A percentile compares a stretch with the other conserved stretches of the same genome.
Conservation (phyloP, 35 echinoderm and acorn worm genomes). For the Ophioderma brevispina region DNA sequence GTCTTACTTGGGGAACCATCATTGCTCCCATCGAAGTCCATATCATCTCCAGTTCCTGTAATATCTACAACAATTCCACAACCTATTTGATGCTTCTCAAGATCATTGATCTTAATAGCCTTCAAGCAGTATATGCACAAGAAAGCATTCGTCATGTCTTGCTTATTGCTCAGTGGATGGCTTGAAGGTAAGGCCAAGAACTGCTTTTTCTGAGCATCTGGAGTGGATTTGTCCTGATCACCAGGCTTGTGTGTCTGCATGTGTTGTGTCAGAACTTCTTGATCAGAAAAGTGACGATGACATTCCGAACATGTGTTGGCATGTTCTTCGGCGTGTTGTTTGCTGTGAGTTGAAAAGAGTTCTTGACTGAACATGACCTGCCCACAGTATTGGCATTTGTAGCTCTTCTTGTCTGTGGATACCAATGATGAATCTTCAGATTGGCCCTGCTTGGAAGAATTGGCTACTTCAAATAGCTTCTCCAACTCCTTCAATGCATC, state of each 20-base stretch:
- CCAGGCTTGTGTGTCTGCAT: no score
- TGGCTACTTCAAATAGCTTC: not conserved
- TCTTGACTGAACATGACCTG: not conserved
- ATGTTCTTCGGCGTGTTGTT: not conserved
- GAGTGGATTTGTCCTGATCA: no score
- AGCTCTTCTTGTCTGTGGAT: not conserved
- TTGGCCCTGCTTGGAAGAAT: no score
- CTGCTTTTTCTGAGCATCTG: not conserved
- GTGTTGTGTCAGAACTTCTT: not conserved
- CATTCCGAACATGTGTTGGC: not conserved
- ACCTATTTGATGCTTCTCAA: not conserved
- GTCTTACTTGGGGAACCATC: not conserved
- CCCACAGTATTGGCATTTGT: not conserved
- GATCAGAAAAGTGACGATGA: not conserved
- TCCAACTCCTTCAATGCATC: not conserved
- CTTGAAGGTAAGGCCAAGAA: not conserved
- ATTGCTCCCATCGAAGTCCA: not conserved
- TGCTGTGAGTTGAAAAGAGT: not conserved
- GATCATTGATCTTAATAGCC: not conserved
- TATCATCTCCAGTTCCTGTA: no score
- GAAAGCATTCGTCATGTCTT: no score
- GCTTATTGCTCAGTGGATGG: not conserved
- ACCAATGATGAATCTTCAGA: not conserved
- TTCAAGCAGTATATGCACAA: not conserved
- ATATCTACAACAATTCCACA: not conserved